phyloP scores from a whole-genome alignment of 2,888 invertebrate species.

The Arenicola marina region DNA sequence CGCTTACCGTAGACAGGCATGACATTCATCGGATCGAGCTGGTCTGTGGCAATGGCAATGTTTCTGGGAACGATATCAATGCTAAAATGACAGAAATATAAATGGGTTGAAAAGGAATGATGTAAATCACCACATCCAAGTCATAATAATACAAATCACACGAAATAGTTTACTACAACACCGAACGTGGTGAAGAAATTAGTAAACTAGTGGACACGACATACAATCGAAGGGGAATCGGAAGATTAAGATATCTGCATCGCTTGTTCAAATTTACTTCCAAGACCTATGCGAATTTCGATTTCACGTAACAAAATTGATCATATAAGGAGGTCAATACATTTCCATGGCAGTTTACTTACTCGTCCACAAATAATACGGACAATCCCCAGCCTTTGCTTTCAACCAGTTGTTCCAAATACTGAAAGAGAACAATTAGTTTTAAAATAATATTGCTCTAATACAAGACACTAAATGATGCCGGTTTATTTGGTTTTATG shows the following conservation, averaged over 20 bases:
- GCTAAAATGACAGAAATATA: constrained; percentile 65
- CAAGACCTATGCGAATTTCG: not conserved
- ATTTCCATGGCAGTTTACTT: constrained; percentile 61
- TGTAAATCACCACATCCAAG: no score
- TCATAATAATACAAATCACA: no score
- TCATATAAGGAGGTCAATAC: no score
- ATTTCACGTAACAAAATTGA: no score
- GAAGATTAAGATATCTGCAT: not conserved
- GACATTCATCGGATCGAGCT: constrained; percentile 81
- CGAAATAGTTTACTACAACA: no score
- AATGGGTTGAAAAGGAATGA: no score
- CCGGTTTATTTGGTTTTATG: no score
- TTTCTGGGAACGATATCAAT: constrained; percentile 86
- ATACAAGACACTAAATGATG: no score
- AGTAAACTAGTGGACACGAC: not conserved
- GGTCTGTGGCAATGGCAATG: constrained; percentile 79
- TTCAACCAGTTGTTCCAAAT: constrained; percentile 78
- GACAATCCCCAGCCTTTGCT: constrained; percentile 94
- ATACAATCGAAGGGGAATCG: not conserved
- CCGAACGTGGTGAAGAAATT: no score
- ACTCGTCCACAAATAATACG: constrained; percentile 90
- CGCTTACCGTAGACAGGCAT: constrained; percentile 82
- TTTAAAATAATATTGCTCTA: no score
- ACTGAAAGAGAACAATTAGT: constrained; percentile 66
- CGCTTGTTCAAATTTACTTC: not conserved